Evolutionary conservation across 2,113 vertebrate genomes (phyloP), one percentile per base, ranked within the genome.

Genomic region (Crocuta crocuta): DNA sequence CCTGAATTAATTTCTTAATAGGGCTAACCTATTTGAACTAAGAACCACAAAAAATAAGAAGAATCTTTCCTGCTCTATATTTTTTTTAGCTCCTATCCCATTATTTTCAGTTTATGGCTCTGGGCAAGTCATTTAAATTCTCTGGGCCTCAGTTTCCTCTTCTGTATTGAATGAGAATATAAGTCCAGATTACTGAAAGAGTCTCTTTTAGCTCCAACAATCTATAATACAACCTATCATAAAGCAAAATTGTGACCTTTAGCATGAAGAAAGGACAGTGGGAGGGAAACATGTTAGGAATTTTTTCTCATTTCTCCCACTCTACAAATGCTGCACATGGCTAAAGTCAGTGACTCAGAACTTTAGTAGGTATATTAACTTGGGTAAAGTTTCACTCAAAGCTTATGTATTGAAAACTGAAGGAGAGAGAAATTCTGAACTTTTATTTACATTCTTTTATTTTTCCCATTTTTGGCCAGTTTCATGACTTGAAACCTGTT

Each of bases 251-350:
- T 61, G 91, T 97, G 96, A 97, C 92, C 88, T 98, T 98, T 97
- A 78, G 89, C 45, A 43, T 91, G 93, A 97, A 97, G 88, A 96
- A 98, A 98, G 95, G 94, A 73, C 94, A 98, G 97, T 98, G 84
- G 95, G 97, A 97, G 90, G 87, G 53, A 97, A 97, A 96, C 84
- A 94, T 10, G 97, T 93, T 58, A 98, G 97, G 93, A 98, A 98
- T 98, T 98, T 98, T 85, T 97, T 89, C 95, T 97, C 92, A 94
- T 93, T 96, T 95, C 97, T 98, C 91, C 90, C 93, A 89, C 93
- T 93, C 80, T 96, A 95, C 83, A 98, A 98, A 89, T 86, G 10
- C 61, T 96, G 94, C 55, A 97, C 96, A 91, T 66, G 89, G 89
- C 79, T 96, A 82, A 95, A 81, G 73, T 86, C 28, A 33, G n/a